phyloP scores from a whole-genome alignment of 1,140 invertebrate genomes.

The Nebria ingens region DNA sequence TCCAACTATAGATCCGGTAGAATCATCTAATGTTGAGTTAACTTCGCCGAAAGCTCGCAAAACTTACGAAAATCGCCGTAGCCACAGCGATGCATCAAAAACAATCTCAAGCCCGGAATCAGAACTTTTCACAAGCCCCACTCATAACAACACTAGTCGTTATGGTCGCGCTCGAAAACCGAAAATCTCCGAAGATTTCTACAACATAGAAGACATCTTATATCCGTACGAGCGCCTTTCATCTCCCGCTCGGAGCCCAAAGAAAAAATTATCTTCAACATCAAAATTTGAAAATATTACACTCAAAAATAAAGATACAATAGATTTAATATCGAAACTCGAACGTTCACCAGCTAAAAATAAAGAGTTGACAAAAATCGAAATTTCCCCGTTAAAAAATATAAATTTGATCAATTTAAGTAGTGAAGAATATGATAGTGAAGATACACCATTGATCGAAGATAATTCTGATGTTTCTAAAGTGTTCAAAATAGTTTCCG shows the following conservation, averaged over 20 bases:
- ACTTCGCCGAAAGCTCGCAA: background rate
- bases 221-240: conserved; percentile 14
- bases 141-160: conserved; percentile 15
- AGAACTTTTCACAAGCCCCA: background rate
- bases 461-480: conserved; percentile 18
- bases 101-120: background rate
- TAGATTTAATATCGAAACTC: background rate
- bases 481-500: conserved; percentile 21
- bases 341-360: background rate
- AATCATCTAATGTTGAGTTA: background rate
- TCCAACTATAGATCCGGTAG: background rate
- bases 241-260: background rate
- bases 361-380: conserved; percentile 3
- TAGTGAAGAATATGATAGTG: conserved; percentile 1
- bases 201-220: conserved; percentile 24
- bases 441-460: background rate
- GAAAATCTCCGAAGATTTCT: conserved; percentile 22
- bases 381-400: background rate
- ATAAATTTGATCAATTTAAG: background rate
- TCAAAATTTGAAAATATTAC: background rate
- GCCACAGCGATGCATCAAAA: background rate
- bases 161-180: conserved; percentile 26
- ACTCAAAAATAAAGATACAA: background rate
- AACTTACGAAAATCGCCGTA: background rate
- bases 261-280: conserved; percentile 3